These are phyloP conservation scores for Hemiprocne comata DNA, from an alignment of 2,113 vertebrate genomes.

Conservation along the genomic window DNA sequence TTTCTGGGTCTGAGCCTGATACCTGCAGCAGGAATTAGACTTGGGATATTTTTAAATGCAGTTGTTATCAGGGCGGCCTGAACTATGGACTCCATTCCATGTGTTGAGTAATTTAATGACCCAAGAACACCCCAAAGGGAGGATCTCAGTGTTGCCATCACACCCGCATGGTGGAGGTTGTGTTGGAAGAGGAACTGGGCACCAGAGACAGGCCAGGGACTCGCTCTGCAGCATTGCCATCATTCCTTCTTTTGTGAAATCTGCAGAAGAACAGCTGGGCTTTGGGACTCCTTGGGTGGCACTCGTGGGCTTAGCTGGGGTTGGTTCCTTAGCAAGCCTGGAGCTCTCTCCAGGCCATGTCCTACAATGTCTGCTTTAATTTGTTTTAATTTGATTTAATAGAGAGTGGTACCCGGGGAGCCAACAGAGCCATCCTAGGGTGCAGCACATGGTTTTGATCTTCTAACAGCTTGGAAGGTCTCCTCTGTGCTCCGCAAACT, in stretches of 20 bases:
- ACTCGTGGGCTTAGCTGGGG: too few relatives aligned
- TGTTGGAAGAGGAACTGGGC: neutral
- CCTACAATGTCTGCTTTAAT: neutral
- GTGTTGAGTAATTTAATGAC: neutral
- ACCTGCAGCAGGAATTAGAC: neutral
- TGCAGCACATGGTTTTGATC: neutral
- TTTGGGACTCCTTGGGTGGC: neutral
- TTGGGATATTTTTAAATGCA: neutral
- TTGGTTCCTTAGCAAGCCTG: neutral
- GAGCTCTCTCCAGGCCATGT: neutral
- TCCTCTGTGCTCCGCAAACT: neutral
- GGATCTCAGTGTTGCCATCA: neutral
- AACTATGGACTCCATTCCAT: neutral
- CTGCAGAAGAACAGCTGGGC: neutral
- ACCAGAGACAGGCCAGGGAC: neutral
- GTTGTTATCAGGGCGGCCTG: neutral
- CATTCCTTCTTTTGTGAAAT: rapidly evolving
- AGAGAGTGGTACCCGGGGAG: neutral
- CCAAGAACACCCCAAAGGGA: neutral
- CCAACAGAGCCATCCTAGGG: rapidly evolving
- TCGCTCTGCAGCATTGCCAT: rapidly evolving
- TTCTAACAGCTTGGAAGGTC: neutral
- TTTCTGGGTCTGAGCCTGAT: neutral
- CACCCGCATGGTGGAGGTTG: rapidly evolving
- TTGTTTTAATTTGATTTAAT: too few relatives aligned